Evolutionary conservation across 2,797 vertebrate species (phyloP), one percentile per base, ranked within the genome.

Genomic region (Leucoraja ocellata): DNA sequence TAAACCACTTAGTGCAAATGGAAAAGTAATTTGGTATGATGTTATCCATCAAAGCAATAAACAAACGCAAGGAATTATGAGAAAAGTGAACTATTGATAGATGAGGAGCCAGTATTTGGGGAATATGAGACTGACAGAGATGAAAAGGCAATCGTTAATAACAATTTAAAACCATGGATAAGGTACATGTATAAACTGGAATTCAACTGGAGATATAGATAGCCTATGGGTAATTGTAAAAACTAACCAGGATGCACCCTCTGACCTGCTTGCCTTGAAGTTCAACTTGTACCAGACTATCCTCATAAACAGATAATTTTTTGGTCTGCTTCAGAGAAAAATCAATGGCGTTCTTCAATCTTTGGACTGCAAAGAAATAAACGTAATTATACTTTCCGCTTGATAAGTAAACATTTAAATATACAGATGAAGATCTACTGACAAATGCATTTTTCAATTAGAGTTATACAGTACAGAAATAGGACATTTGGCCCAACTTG

Each of bases 141-240:
- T 90, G 90, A 81, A 2, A 97, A 97, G 94, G 91, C 94, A 4
- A 97, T 96, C 93, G 97, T 95, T 11, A 97, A 98, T 94, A 97
- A 96, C 6, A 96, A 95, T 94, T 95, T 99, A 94, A 96, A 95
- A 93, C 98, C 98, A 0, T 98, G 98, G 98, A 97, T 96, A 23
- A 96, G 58, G 14, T 98, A 98, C 65, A 97, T 97, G 93, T 99
- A 99, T 91, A 96, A 96, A 94, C 93, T 97, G 96, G 96, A 99
- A 99, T 93, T 95, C 96, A 0, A 98, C 97, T 0, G 98, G 98
- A 88, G 96, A 96, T 0, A 84, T 97, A 23, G 95, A 96, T 94
- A 99, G 98, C 95, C 94, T 97, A 91, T 98, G 98, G 98, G 95
- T 96, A 6, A 73, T 93, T 1, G 95, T 97, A 86, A 97, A 95